Percentiles rank a stretch among this genome's conserved stretches.
These are phyloP conservation scores for Eptatretus atami DNA, from an alignment of 2,797 vertebrate genomes.

Conservation along the genomic window DNA sequence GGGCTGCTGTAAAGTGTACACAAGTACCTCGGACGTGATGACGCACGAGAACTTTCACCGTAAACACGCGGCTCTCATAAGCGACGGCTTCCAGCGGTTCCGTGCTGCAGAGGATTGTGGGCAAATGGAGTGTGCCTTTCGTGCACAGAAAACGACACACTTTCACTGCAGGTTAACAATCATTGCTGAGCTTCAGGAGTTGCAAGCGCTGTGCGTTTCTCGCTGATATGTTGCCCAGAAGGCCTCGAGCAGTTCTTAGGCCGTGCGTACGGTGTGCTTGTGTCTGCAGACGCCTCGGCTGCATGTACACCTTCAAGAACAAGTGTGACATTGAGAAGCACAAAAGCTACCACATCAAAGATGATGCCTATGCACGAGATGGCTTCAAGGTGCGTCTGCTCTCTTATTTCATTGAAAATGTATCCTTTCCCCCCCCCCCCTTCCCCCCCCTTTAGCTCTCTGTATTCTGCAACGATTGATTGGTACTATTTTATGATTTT, in stretches of 20 bases:
- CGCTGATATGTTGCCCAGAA: no score
- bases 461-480: no score
- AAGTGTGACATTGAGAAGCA: conserved; percentile 99
- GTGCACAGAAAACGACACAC: conserved; percentile 94
- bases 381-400: conserved; percentile 33
- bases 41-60: conserved; percentile 99
- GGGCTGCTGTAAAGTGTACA: conserved; percentile 97
- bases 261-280: neutral
- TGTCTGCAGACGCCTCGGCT: conserved; percentile 45
- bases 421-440: no score
- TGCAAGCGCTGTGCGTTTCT: no score
- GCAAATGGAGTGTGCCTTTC: conserved; percentile 77
- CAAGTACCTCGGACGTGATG: conserved; percentile 94
- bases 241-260: no score
- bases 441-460: no score
- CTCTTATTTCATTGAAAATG: no score
- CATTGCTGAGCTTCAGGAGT: no score
- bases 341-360: conserved; percentile 99
- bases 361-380: conserved; percentile 93
- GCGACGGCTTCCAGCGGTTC: conserved; percentile 93
- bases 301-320: conserved; percentile 97
- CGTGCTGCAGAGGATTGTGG: conserved; percentile 89
- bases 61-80: conserved; percentile 96
- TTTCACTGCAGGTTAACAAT: conserved; percentile 74
- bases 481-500: no score